Conservation (phyloP, 2,888 invertebrate genomes). For the Gortyna flavago region DNA sequence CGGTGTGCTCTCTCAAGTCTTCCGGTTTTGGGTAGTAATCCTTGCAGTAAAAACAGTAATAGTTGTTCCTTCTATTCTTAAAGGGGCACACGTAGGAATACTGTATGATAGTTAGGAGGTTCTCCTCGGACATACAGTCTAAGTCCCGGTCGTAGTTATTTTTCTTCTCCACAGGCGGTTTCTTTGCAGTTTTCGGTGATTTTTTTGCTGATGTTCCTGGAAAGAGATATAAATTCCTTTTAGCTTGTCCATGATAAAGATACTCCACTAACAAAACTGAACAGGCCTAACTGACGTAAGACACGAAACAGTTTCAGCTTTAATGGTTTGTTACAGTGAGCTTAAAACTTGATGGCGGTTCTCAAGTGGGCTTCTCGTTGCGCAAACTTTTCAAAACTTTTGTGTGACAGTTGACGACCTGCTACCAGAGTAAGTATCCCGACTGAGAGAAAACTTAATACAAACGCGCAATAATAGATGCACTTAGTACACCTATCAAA, state of each 20-base stretch:
- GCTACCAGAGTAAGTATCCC: too few relatives aligned
- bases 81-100: constrained; percentile 86
- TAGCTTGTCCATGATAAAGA: neutral
- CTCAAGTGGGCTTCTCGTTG: too few relatives aligned
- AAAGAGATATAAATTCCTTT: constrained; percentile 26
- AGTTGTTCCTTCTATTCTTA: constrained; percentile 85
- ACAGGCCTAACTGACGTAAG: too few relatives aligned
- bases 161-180: constrained; percentile 80
- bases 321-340: too few relatives aligned
- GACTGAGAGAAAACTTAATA: too few relatives aligned
- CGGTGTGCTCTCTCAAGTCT: constrained; percentile 84
- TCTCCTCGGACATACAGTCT: constrained; percentile 87
- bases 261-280: neutral
- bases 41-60: constrained; percentile 87
- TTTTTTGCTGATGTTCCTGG: constrained; percentile 72
- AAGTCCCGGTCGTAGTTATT: constrained; percentile 83
- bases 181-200: constrained; percentile 70
- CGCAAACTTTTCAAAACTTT: too few relatives aligned
- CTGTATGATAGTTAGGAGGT: constrained; percentile 84
- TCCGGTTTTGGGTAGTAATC: constrained; percentile 86
- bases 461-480: too few relatives aligned
- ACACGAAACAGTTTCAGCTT: too few relatives aligned
- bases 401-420: too few relatives aligned
- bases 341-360: too few relatives aligned
- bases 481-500: too few relatives aligned